Base-by-base conservation (phyloP, 2,113 vertebrate genomes). In the Paramisgurnus dabryanus region DNA sequence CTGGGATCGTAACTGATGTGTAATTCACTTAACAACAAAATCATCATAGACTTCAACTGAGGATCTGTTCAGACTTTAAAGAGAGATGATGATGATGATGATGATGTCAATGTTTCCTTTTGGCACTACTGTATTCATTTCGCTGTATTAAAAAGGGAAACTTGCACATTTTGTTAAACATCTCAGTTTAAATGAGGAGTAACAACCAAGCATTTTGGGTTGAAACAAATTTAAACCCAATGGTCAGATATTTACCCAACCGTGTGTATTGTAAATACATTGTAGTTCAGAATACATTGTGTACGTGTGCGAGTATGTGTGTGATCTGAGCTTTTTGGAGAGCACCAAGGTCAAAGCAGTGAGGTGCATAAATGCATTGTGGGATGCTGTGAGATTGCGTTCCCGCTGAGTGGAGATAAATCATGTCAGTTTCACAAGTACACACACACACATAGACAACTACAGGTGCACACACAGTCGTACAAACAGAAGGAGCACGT, bases 1-100 rank as follows among this genome's bases (percentile, higher is more conserved):
- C 81, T 82, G 81, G 78, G 81, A 41, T 71, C n/a, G 73, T 78
- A 82, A 77, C 80, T 82, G 80, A n/a, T 49, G 80, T 58, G 64
- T 57, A 47, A 65, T 47, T 55, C 66, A 58, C 58, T 67, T 82
- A 22, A 69, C 80, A 66, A 61, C 75, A 82, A 82, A 49, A 69
- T 69, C 69, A 69, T 47, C 80, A 82, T 61, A 78, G 67, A 78
- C 68, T 71, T 15, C 40, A 71, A 65, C 53, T 22, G 45, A 63
- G 60, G 53, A 49, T 43, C 10, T 73, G 81, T 73, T 57, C 49
- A 71, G 66, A 69, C 61, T 64, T 34, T 15, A 17, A 67, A 67
- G 60, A 60, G 50, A 72, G 47, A 82, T 41, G 72, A 82, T 67
- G 2, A 22, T 22, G 22, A 22, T 22, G 22, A 22, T 22, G 22